Base-by-base conservation (phyloP, 1,140 invertebrate species). In the Popillia japonica region DNA sequence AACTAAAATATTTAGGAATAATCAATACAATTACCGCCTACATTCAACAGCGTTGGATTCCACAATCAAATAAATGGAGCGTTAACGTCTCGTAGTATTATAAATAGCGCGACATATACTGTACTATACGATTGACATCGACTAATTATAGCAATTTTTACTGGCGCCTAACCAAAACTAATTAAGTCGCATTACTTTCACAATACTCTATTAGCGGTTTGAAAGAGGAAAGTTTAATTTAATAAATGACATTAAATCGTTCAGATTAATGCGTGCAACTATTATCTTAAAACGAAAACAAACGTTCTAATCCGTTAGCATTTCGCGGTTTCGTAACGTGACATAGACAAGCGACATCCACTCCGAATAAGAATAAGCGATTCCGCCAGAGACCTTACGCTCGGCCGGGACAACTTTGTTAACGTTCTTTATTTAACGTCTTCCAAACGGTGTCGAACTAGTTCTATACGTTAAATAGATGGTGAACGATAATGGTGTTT, bases 81-180 rank as follows among this genome's bases (percentile, higher is more conserved):
- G 61, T 68, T 68, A 68, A 68, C 61, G 61, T 27, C 27, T 27
- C n/a, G 11, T 68, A 64, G n/a, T 22, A 27, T 6, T 27, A 11
- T 68, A 68, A 68, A 68, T 22, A 34, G 61, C 22, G 17, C 22
- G 8, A 34, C 27, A 34, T 68, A 68, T 20, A 68, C 20, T 20
- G 17, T 14, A 68, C 8, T 34, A 34, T 22, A 22, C 2, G 61
- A 22, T 68, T 68, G 61, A 68, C 61, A 68, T 68, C 61, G 61
- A 68, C 72, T 74, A 74, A 74, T 74, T 74, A 74, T 23, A 74
- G 72, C 40, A 74, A 74, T 74, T 74, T 74, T 41, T 44, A 74
- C 72, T 74, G 72, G 72, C 72, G 72, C 72, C 72, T 20, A 17
- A 74, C 72, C 72, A 41, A 74, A 74, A 14, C 72, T 74, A 74